A percentile compares a stretch with the other conserved stretches of the same genome.
Evolutionary conservation across 2,797 vertebrate species (phyloP).

Genomic region (Gymnodraco acuticeps): DNA sequence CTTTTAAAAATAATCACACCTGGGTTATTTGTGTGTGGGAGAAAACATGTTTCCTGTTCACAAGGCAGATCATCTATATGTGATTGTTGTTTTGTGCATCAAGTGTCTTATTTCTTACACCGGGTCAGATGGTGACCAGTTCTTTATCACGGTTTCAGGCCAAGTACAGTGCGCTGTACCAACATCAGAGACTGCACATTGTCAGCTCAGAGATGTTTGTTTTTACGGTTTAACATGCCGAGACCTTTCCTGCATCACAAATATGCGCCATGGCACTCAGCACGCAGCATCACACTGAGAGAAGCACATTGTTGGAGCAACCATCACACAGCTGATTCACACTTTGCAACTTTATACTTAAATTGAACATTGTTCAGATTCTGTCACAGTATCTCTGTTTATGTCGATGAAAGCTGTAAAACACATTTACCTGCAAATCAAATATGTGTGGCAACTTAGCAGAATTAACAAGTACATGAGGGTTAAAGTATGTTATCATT

Average conservation of each 20-base stretch:
- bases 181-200: slow-evolving; percentile 25
- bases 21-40: background rate
- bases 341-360: too few species aligned
- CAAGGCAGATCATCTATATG: background rate
- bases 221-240: slow-evolving; percentile 45
- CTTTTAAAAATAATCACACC: too few species aligned
- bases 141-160: background rate
- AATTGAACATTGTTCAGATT: background rate
- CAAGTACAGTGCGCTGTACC: background rate
- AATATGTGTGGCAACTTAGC: background rate
- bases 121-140: background rate
- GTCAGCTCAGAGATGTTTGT: slow-evolving; percentile 39
- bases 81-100: background rate
- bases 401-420: too few species aligned
- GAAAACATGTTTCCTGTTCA: background rate
- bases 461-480: background rate
- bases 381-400: background rate
- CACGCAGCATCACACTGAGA: slow-evolving; percentile 23
- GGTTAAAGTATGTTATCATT: background rate
- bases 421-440: background rate
- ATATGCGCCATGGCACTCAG: slow-evolving; percentile 16
- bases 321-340: too few species aligned
- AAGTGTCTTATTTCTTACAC: background rate
- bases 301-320: background rate
- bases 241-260: slow-evolving; percentile 41